Evolutionary conservation across 2,888 invertebrate genomes (phyloP).

Genomic region (Teleiodes luculella): DNA sequence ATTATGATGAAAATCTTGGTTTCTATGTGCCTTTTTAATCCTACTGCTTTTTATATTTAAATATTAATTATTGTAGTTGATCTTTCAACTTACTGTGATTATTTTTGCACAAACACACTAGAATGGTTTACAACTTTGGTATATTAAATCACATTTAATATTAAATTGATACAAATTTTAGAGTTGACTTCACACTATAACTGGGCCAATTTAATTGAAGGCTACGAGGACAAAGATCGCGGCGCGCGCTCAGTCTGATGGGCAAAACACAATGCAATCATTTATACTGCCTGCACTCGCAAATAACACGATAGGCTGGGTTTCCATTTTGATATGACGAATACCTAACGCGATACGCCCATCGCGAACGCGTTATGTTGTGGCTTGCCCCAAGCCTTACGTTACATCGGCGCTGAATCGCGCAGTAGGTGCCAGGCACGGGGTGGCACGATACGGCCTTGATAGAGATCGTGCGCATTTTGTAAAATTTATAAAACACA

Average conservation of each 20-base stretch:
- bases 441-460: constrained; percentile 59
- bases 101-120: no score
- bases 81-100: no score
- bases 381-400: constrained; percentile 7
- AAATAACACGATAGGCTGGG: constrained; percentile 3
- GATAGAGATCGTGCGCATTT: constrained; percentile 48
- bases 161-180: background rate
- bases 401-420: constrained; percentile 9
- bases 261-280: constrained; percentile 10
- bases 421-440: constrained; percentile 60
- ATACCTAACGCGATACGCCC: constrained; percentile 12
- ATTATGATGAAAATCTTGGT: no score
- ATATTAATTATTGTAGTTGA: no score
- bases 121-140: no score
- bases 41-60: no score
- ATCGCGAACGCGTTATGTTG: constrained; percentile 11
- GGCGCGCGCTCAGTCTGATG: constrained; percentile 25
- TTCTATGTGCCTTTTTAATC: no score
- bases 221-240: constrained; percentile 33
- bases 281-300: constrained; percentile 6
- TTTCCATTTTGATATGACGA: constrained; percentile 13
- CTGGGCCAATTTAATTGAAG: background rate
- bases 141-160: background rate
- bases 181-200: background rate
- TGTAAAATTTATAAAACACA: background rate